Conservation (phyloP, 1,140 invertebrate species). For the Zaprionus lachaisei region DNA sequence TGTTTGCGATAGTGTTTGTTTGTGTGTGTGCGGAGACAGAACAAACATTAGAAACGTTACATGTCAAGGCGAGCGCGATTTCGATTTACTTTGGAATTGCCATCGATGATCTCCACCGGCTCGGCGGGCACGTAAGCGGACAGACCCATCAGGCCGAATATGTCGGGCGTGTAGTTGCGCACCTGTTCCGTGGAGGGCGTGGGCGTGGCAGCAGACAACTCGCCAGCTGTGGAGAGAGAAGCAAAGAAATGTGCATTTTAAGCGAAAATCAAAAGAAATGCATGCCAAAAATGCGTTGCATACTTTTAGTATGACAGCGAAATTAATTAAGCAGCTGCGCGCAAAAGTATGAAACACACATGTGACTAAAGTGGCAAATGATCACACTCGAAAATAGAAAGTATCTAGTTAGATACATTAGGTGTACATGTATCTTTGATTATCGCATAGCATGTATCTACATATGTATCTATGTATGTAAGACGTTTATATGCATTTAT, state of each 20-base stretch:
- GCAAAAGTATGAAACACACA: neutral
- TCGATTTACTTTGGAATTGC: conserved; percentile 86
- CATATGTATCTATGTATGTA: no score
- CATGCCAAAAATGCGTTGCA: neutral
- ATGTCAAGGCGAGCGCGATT: conserved; percentile 49
- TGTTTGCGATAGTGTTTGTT: conserved; percentile 20
- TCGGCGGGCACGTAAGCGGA: conserved; percentile 84
- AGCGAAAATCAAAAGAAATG: neutral
- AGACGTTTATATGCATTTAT: no score
- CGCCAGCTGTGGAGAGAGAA: conserved; percentile 40
- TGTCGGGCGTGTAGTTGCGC: conserved; percentile 81
- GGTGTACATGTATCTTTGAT: no score
- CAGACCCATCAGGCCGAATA: conserved; percentile 85
- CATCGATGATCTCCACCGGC: conserved; percentile 85
- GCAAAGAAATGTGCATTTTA: neutral
- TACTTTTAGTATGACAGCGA: neutral
- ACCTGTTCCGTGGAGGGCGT: conserved; percentile 77
- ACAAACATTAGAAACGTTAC: conserved; percentile 55
- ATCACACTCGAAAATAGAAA: no score
- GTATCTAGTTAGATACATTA: no score
- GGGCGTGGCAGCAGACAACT: conserved; percentile 73
- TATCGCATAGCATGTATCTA: no score
- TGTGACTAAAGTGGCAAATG: no score
- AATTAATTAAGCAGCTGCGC: neutral
- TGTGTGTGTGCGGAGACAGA: conserved; percentile 32